Percentiles rank a stretch among this genome's conserved stretches.
These are phyloP conservation scores for Zaprionus taronus DNA, from an alignment of 1,140 invertebrate species.

Conservation along the genomic window DNA sequence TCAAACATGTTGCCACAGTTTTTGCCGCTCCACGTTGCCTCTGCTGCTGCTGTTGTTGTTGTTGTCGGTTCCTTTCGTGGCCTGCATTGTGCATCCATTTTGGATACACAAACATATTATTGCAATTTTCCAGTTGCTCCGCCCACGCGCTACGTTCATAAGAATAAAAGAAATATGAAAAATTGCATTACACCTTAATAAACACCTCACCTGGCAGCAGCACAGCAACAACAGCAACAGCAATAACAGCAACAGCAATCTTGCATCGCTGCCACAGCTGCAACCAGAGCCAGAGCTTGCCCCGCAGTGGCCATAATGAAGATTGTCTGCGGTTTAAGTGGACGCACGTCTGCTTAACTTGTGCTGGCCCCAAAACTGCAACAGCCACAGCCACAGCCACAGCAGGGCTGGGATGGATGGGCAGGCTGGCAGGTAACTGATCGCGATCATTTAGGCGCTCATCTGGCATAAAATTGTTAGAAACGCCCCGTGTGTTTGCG, in stretches of 20 bases:
- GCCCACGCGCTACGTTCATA: constrained; percentile 58
- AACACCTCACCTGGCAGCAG: constrained; percentile 75
- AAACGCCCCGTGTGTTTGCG: constrained; percentile 80
- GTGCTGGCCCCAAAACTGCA: neutral
- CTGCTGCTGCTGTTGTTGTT: constrained; percentile 19
- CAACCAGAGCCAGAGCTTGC: constrained; percentile 53
- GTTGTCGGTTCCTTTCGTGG: constrained; percentile 40
- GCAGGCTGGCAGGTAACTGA: constrained; percentile 57
- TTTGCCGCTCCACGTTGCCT: constrained; percentile 39
- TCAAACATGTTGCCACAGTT: constrained; percentile 82
- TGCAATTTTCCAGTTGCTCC: constrained; percentile 82
- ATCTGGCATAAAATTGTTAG: constrained; percentile 84
- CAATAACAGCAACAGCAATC: constrained; percentile 36
- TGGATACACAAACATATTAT: constrained; percentile 78
- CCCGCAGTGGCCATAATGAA: constrained; percentile 80
- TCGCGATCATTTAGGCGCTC: constrained; percentile 81
- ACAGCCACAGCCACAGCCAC: neutral
- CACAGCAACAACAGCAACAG: constrained; percentile 1
- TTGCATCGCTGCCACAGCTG: constrained; percentile 39
- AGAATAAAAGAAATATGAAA: constrained; percentile 76
- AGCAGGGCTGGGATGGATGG: constrained; percentile 34
- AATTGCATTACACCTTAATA: constrained; percentile 83
- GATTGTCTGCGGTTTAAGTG: constrained; percentile 81
- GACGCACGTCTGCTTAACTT: constrained; percentile 68
- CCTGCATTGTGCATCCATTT: constrained; percentile 78